phyloP scores from a whole-genome alignment of 2,797 vertebrate genomes.

The Pelochelys cantorii region DNA sequence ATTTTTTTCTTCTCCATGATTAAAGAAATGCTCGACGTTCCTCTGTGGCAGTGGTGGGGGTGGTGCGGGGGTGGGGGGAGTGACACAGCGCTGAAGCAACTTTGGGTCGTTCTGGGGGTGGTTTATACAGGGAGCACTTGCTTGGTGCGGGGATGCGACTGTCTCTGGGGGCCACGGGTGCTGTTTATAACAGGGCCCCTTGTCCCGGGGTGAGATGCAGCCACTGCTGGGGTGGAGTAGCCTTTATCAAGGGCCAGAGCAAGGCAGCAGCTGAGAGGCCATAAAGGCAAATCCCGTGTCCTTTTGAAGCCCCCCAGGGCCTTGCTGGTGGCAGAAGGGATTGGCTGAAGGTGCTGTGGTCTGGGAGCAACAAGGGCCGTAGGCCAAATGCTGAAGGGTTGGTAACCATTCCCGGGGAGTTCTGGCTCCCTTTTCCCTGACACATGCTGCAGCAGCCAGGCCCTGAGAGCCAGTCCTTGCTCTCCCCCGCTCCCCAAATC shows the following conservation, averaged over 20 bases:
- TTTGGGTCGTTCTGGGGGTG: too few species aligned
- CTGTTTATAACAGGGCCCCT: neutral
- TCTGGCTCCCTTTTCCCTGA: too few species aligned
- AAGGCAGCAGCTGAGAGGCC: neutral
- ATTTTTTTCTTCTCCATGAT: neutral
- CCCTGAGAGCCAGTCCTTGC: too few species aligned
- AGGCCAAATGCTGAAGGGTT: neutral
- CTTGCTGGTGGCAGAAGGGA: neutral
- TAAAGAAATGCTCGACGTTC: conserved; percentile 9
- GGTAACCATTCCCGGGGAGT: neutral
- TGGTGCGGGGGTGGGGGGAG: neutral
- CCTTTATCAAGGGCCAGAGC: neutral
- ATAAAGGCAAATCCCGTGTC: neutral
- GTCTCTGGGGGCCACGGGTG: neutral
- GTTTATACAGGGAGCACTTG: too few species aligned
- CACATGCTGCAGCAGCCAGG: too few species aligned
- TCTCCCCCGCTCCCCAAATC: too few species aligned
- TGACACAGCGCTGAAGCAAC: neutral
- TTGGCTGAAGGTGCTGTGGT: too few species aligned
- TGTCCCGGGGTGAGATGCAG: neutral
- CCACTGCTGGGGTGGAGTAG: too few species aligned
- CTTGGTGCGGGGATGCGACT: too few species aligned
- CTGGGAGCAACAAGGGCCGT: neutral
- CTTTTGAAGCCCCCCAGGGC: neutral
- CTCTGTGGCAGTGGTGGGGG: neutral